phyloP scores from a whole-genome alignment of 2,113 vertebrate species.

The Oreotragus oreotragus region DNA sequence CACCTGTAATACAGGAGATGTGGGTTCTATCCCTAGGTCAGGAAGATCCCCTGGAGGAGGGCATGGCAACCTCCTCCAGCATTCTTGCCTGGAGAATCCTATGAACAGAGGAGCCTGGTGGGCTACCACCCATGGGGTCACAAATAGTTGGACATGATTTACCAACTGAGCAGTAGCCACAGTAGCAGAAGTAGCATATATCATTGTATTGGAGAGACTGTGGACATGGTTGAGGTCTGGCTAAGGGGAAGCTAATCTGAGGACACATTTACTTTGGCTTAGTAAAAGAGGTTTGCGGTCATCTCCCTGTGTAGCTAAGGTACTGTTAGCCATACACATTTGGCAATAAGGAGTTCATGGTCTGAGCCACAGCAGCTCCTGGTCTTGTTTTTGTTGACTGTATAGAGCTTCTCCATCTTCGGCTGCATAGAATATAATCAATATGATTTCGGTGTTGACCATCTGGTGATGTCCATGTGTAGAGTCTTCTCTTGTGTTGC shows the following conservation, averaged over 20 bases:
- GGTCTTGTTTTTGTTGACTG: too few relatives aligned
- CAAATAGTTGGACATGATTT: not conserved
- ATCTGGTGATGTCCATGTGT: too few relatives aligned
- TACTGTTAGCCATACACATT: slow-evolving; percentile 17
- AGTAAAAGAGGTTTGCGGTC: not conserved
- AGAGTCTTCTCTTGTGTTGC: too few relatives aligned
- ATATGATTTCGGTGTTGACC: too few relatives aligned
- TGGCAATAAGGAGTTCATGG: too few relatives aligned
- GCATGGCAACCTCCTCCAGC: not conserved
- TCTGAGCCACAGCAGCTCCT: too few relatives aligned
- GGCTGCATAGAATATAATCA: too few relatives aligned
- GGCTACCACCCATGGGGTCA: not conserved
- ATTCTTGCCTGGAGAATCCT: not conserved
- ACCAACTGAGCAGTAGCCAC: not conserved
- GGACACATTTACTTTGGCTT: not conserved
- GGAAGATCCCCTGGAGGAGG: not conserved
- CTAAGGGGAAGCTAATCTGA: not conserved
- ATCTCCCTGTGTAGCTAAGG: not conserved
- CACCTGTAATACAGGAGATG: not conserved
- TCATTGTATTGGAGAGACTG: not conserved
- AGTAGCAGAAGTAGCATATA: not conserved
- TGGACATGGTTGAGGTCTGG: not conserved
- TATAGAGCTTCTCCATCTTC: too few relatives aligned
- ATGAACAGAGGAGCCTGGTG: not conserved
- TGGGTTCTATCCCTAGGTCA: not conserved